Base-by-base conservation (phyloP, 2,113 vertebrate genomes). In the Meleagris gallopavo region DNA sequence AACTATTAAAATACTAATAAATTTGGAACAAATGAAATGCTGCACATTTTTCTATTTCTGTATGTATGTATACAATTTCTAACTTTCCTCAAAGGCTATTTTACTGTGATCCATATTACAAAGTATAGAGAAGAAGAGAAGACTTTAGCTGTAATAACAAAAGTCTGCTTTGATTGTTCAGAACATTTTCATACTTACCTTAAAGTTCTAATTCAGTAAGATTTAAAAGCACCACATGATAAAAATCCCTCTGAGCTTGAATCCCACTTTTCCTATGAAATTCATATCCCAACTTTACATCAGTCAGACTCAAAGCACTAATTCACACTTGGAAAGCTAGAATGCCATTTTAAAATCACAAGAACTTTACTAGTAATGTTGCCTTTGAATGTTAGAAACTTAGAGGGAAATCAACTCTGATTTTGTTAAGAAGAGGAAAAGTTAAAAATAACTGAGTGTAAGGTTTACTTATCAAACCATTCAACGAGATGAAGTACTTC, bases 1-100 rank as follows among this genome's bases (percentile, higher is more conserved):
- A 97, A 85, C 80, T 95, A 88, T 77, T 89, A 80, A 95, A 95
- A 88, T 70, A 54, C 17, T 71, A 90, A 92, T 41, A 66, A 2
- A 76, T 89, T 91, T 45, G 19, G 29, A 86, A 90, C 5, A 76
- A 75, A 77, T 21, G 34, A 13, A 32, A 45, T 72, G 43, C 9
- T 20, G 64, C 17, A 82, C 6, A 66, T 69, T 73, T 17, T 83
- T 90, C 40, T 87, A 55, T 58, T 88, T 55, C 79, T 83, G 50
- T 20, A 73, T 34, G 19, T 34, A 41, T 54, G 6, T 46, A 29
- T 32, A 45, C 57, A 67, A 29, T 17, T 91, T 78, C 78, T 54
- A 75, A 65, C 2, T 6, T 64, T 67, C 38, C 27, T 64, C 65
- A 65, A 57, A 61, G 1, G 3, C 32, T 92, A 32, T 34, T 84